A percentile compares a stretch with the other conserved stretches of the same genome.
These are phyloP conservation scores for Aplocera efformata DNA, from an alignment of 2,888 invertebrate genomes.

Conservation along the genomic window DNA sequence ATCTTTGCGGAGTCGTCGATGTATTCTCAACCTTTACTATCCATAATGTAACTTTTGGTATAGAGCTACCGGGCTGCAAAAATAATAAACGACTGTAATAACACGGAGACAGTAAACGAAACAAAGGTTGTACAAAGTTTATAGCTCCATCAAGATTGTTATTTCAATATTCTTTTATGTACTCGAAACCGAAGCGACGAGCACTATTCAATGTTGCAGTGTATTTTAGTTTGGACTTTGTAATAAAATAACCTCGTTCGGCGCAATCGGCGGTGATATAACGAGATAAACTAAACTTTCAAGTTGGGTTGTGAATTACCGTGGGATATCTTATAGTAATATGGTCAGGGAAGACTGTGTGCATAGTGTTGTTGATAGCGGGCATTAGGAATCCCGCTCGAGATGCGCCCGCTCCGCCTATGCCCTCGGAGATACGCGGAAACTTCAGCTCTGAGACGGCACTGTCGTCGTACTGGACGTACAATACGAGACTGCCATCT, in stretches of 20 bases:
- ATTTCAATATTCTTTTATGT: conserved; percentile 12
- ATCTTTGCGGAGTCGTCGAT: conserved; percentile 81
- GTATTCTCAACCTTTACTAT: conserved; percentile 86
- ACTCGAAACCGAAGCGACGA: conserved; percentile 7
- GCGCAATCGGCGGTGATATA: conserved; percentile 4
- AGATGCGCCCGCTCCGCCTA: conserved; percentile 81
- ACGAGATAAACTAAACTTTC: too few species aligned
- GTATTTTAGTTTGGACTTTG: conserved; percentile 6
- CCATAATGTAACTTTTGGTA: conserved; percentile 92
- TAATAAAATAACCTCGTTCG: conserved; percentile 2
- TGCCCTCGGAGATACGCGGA: conserved; percentile 89
- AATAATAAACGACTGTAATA: conserved; percentile 16
- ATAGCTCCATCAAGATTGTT: conserved; percentile 11
- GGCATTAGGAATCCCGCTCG: conserved; percentile 73
- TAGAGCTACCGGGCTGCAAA: conserved; percentile 89
- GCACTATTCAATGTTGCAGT: conserved; percentile 4
- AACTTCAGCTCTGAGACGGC: conserved; percentile 88
- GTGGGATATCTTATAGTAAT: conserved; percentile 92
- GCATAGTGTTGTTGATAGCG: conserved; percentile 64
- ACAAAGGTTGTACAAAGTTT: conserved; percentile 2
- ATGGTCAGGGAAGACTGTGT: conserved; percentile 88
- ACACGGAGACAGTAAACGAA: conserved; percentile 8
- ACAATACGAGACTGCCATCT: conserved; percentile 91
- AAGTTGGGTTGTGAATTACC: conserved; percentile 53
- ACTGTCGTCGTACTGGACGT: conserved; percentile 92